Evolutionary conservation across 2,888 invertebrate genomes (phyloP).

Genomic region (Entomobrya proxima): DNA sequence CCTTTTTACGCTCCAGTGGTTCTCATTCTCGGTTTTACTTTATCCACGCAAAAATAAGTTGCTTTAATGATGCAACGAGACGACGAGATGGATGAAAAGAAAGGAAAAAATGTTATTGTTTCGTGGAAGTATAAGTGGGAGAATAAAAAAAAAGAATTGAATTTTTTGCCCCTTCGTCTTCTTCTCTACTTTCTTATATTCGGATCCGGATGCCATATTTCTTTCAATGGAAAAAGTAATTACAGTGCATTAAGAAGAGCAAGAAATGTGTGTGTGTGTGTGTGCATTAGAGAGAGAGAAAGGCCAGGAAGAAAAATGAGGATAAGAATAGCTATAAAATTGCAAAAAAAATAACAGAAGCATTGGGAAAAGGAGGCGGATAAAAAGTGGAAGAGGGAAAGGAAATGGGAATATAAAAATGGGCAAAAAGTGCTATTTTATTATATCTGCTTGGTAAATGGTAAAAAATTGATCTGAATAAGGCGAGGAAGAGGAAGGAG

Average conservation of each 20-base stretch:
- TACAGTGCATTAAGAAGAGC: slow-evolving; percentile 32
- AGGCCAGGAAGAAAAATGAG: background rate
- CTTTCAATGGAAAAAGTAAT: slow-evolving; percentile 46
- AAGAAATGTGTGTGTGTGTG: slow-evolving; percentile 3
- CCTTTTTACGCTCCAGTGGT: slow-evolving; percentile 17
- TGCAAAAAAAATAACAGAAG: slow-evolving; percentile 2
- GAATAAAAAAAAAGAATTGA: background rate
- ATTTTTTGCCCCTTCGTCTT: background rate
- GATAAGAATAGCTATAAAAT: slow-evolving; percentile 16
- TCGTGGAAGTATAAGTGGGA: background rate
- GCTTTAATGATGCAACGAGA: slow-evolving; percentile 31
- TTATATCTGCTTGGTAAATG: slow-evolving; percentile 10
- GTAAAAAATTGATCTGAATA: slow-evolving; percentile 28
- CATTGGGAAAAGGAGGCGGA: background rate
- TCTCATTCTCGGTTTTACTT: slow-evolving; percentile 10
- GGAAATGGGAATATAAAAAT: slow-evolving; percentile 44
- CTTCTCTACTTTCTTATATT: background rate
- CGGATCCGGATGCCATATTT: slow-evolving; percentile 41
- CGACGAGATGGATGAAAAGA: slow-evolving; percentile 8
- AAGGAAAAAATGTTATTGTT: slow-evolving; percentile 19
- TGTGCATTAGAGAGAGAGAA: background rate
- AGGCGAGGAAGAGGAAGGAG: background rate
- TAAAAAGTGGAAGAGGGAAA: background rate
- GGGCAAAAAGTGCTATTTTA: slow-evolving; percentile 43
- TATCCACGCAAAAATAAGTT: slow-evolving; percentile 9